Base-by-base conservation (phyloP, 2,113 vertebrate species). In the Sporophila hypoxantha region DNA sequence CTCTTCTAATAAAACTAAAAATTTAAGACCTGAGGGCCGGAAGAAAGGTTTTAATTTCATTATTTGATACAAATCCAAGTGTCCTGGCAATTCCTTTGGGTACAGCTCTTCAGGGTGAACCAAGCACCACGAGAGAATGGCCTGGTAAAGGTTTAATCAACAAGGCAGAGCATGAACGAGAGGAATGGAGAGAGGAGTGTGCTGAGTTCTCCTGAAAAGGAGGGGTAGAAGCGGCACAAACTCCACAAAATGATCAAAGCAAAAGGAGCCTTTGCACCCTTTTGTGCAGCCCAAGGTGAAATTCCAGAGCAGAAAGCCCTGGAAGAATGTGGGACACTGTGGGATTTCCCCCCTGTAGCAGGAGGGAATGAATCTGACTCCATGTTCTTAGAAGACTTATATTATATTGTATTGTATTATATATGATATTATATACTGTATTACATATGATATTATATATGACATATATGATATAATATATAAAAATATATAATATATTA, bases 1-100 rank as follows among this genome's bases (percentile, higher is more conserved):
- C 56, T 77, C 37, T n/a, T 61, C 67, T 66, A 59, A 55, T 39
- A 64, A 50, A 66, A 50, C 17, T 18, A 18, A 67, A 87, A 76
- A 36, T 20, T 14, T 4, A 3, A 62, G 59, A 79, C 37, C 82
- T 52, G 64, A 39, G 66, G 68, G 56, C 56, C 82, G 50, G 42
- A 30, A 44, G 73, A 64, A 81, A 85, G 36, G n/a, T 25, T 91
- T 91, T 75, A 80, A 83, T 91, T 85, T 82, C 65, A 56, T 87
- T 76, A 70, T 67, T 62, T 60, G 55, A n/a, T 19, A 42, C 36
- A 76, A 89, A 87, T 52, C 47, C 65, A 77, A 74, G 37, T 32
- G 61, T 52, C 17, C 50, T 66, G 70, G 34, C 64, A 42, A 37
- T 76, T 85, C 36, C 39, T 85, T 85, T 75, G 84, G 27, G 62